These are phyloP conservation scores for Cephalotes varians DNA, from an alignment of 2,888 invertebrate species.

Conservation along the genomic window DNA sequence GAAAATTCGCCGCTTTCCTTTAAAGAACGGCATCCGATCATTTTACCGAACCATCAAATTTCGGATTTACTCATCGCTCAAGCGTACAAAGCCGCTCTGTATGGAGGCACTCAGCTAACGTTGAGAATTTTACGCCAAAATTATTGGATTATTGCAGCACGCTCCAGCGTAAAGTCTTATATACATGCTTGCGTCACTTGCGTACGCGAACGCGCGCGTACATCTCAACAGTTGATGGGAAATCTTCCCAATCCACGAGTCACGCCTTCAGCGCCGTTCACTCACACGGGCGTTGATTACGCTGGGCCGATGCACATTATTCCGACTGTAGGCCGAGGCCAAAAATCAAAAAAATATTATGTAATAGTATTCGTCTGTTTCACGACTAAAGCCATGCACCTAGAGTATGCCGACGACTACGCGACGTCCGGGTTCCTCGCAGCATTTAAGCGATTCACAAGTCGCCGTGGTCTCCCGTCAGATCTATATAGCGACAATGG, in stretches of 20 bases:
- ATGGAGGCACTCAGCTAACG: background rate
- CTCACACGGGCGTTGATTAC: background rate
- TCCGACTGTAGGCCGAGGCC: accelerated
- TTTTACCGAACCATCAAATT: background rate
- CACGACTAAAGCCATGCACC: background rate
- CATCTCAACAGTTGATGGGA: too few relatives aligned
- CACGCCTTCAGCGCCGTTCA: background rate
- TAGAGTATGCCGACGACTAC: background rate
- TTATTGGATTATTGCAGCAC: background rate
- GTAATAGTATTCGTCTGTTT: background rate
- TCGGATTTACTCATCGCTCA: background rate
- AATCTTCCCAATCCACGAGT: background rate
- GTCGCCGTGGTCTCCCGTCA: background rate
- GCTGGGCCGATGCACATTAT: background rate
- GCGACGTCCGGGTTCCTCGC: background rate
- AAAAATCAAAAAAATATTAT: background rate
- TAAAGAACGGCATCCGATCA: background rate
- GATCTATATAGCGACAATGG: background rate
- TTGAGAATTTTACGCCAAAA: background rate
- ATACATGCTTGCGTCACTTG: too few relatives aligned
- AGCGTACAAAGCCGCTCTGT: background rate
- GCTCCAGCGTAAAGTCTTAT: too few relatives aligned
- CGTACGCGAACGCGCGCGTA: too few relatives aligned
- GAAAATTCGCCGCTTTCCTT: background rate
- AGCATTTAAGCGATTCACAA: background rate